Base-by-base conservation (phyloP, 2,113 vertebrate species). In the Phalacrocorax aristotelis region DNA sequence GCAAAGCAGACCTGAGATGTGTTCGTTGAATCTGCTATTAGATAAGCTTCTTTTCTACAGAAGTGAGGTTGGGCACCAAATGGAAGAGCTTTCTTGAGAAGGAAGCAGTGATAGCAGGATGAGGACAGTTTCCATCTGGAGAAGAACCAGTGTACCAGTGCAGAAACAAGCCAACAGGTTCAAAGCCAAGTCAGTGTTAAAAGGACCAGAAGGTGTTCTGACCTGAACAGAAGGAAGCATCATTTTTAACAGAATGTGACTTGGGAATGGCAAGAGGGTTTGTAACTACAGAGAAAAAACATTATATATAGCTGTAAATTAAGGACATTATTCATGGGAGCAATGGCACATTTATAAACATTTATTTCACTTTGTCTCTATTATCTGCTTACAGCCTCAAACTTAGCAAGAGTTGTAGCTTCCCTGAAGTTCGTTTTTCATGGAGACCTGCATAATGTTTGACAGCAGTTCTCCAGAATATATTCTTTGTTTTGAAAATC, bases 401-500 rank as follows among this genome's bases (percentile, higher is more conserved):
- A 68, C 65, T 75, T 51, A 34, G 64, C n/a, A 58, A n/a, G 71
- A 51, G 42, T 23, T 84, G 64, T 21, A 78, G 32, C 57, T 76
- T 79, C 48, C 25, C 32, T 60, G 25, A 42, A 86, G 61, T 72
- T 64, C 5, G 3, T 40, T 51, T 83, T 55, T 55, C 4, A 5
- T 60, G 62, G 66, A 85, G 93, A 89, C 68, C 78, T 93, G 54
- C 44, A 30, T 83, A 68, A 61, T 71, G 60, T 83, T 76, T 79
- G 79, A 88, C 85, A 93, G 92, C 83, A 80, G 2, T 62, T 86
- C 88, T 96, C 85, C 82, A 97, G 92, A 85, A 93, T 57, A 46
- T 49, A 69, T 61, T 93, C 65, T 72, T 93, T 96, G 87, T 89
- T 97, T 93, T 87, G 76, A 79, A 97, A 97, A 97, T 95, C 96